These are phyloP conservation scores for Noctua janthina DNA, from an alignment of 2,888 invertebrate species.

Conservation along the genomic window DNA sequence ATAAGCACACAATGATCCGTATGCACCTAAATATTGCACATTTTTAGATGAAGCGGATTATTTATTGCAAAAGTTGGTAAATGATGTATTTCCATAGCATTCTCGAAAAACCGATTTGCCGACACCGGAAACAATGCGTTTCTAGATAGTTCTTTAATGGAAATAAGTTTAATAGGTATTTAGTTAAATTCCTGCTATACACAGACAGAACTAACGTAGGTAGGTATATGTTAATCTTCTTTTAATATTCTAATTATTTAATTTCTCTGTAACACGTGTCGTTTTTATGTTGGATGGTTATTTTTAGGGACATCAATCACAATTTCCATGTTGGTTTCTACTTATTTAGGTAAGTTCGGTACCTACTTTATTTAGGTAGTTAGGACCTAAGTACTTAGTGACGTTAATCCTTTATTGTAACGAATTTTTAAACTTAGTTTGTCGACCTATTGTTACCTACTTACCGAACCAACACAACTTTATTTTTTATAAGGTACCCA, in stretches of 20 bases:
- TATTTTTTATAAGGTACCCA: neutral
- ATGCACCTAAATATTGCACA: constrained; percentile 10
- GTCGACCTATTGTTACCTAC: neutral
- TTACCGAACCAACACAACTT: neutral
- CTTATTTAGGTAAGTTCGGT: neutral
- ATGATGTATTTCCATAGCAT: constrained; percentile 30
- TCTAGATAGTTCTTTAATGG: constrained; percentile 36
- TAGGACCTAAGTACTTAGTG: neutral
- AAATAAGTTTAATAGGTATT: neutral
- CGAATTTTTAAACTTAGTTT: neutral
- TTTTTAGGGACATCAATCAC: constrained; percentile 6
- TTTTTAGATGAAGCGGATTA: neutral
- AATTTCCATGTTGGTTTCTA: neutral
- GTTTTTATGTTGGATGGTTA: constrained; percentile 1
- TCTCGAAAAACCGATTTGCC: constrained; percentile 36
- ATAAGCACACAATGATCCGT: constrained; percentile 4
- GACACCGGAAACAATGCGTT: constrained; percentile 52
- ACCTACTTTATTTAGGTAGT: no score
- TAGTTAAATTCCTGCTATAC: neutral
- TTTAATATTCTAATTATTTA: neutral
- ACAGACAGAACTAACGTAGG: neutral
- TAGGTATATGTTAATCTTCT: neutral
- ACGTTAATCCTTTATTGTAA: neutral
- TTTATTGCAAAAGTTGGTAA: neutral
- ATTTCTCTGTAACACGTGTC: constrained; percentile 20